These are phyloP conservation scores for Lasioglossum calceatum DNA, from an alignment of 2,888 invertebrate species.

Conservation along the genomic window DNA sequence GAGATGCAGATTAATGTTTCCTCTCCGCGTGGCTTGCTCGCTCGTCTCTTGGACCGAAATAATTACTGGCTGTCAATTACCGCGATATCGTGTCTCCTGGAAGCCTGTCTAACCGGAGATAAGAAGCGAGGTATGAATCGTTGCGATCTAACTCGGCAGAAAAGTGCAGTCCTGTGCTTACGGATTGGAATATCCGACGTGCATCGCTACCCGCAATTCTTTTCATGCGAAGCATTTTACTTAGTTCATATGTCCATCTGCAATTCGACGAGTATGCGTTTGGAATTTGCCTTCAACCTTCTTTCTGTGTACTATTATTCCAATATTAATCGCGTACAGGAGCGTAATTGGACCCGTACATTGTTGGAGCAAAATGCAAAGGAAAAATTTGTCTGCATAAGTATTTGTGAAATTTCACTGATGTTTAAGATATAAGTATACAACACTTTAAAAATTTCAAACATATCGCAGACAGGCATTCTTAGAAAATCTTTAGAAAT, in stretches of 20 bases:
- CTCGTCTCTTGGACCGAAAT: constrained; percentile 47
- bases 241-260: not conserved
- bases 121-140: not conserved
- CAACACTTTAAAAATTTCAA: too few relatives aligned
- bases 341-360: too few relatives aligned
- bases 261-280: too few relatives aligned
- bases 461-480: too few relatives aligned
- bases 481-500: too few relatives aligned
- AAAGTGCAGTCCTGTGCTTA: not conserved
- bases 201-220: not conserved
- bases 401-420: too few relatives aligned
- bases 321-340: too few relatives aligned
- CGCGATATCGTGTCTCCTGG: constrained; percentile 25
- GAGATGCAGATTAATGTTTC: constrained; percentile 50
- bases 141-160: not conserved
- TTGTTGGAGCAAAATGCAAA: too few relatives aligned
- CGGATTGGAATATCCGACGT: not conserved
- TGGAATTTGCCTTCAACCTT: too few relatives aligned
- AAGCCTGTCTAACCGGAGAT: constrained; percentile 22
- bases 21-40: constrained; percentile 51
- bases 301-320: too few relatives aligned
- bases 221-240: not conserved
- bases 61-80: constrained; percentile 57
- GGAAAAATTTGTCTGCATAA: too few relatives aligned
- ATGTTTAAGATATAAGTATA: too few relatives aligned